Conservation (phyloP, 1,140 invertebrate species). For the Zaprionus gabonicus region DNA sequence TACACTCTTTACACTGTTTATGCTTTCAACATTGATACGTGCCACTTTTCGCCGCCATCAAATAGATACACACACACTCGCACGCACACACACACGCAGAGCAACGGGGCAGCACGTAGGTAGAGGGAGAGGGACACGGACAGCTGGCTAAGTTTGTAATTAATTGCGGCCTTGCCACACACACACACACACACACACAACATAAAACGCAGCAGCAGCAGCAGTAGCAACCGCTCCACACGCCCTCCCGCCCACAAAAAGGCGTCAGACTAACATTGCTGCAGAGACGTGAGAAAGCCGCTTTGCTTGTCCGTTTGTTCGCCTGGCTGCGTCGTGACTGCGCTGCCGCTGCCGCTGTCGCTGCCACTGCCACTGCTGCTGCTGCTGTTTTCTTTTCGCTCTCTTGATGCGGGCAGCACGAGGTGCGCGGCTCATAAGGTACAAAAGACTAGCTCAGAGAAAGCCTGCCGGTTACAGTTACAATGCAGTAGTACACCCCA, state of each 20-base stretch:
- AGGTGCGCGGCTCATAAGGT: conserved; percentile 3
- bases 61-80: conserved; percentile 26
- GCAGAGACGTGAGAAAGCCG: conserved; percentile 46
- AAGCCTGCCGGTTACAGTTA: conserved; percentile 76
- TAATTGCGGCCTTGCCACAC: conserved; percentile 76
- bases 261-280: conserved; percentile 1
- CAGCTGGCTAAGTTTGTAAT: conserved; percentile 79
- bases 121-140: conserved; percentile 34
- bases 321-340: conserved; percentile 18
- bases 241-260: conserved; percentile 10
- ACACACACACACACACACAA: conserved; percentile 21
- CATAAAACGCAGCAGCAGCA: background rate
- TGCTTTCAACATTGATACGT: conserved; percentile 79
- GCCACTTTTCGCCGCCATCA: conserved; percentile 61
- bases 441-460: conserved; percentile 55
- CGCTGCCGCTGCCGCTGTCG: conserved; percentile 15
- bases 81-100: background rate
- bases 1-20: conserved; percentile 61
- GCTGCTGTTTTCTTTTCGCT: conserved; percentile 46
- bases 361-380: background rate
- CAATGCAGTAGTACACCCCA: conserved; percentile 37
- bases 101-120: conserved; percentile 15
- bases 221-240: background rate
- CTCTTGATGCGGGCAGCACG: conserved; percentile 32
- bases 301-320: conserved; percentile 22